Evolutionary conservation across 2,888 invertebrate species (phyloP), one percentile per base, ranked within the genome.

Genomic region (Calliopum simillimum): DNA sequence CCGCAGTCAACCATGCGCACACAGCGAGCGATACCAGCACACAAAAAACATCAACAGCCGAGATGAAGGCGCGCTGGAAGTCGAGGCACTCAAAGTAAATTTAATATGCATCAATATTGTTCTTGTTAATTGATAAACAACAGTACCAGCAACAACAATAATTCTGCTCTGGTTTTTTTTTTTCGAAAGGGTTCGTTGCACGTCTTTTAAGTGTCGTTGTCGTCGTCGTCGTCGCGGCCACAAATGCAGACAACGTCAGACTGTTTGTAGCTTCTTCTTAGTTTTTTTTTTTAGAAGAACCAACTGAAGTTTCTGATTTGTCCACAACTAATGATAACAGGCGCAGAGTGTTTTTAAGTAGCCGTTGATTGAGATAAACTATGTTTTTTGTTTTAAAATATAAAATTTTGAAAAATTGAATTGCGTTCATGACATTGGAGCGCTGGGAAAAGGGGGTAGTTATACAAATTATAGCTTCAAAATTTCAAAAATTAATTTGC

Each of bases 121-220:
- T 59, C 21, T 51, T 21, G 59, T 68, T 68, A 68, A 68, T 68
- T 68, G 68, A 68, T 68, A 68, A 61, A 61, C 41, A 49, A 59
- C 46, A 68, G 43, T 14, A 61, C 51, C 53, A 68, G 16, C 56
- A 55, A 59, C 21, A 51, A 16, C 6, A 43, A 43, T 16, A 44
- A 46, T 25, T 56, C 44, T 4, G 16, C 43, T n/a, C 5, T 44
- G 12, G 4, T 33, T n/a, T 51, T 41, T 19, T 41, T n/a, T 14
- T n/a, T 51, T 8, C 25, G 16, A 23, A 66, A 25, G 66, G 66
- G 66, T 56, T 66, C 66, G 56, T 56, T 66, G 65, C 13, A 19
- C 44, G 56, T 33, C 56, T 56, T 23, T 23, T 13, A 19, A 46
- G 66, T 41, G 33, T 33, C 8, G 33, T 33, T 33, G 33, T 33